Conservation (phyloP, 1,140 invertebrate genomes). For the Trichoplusia ni region DNA sequence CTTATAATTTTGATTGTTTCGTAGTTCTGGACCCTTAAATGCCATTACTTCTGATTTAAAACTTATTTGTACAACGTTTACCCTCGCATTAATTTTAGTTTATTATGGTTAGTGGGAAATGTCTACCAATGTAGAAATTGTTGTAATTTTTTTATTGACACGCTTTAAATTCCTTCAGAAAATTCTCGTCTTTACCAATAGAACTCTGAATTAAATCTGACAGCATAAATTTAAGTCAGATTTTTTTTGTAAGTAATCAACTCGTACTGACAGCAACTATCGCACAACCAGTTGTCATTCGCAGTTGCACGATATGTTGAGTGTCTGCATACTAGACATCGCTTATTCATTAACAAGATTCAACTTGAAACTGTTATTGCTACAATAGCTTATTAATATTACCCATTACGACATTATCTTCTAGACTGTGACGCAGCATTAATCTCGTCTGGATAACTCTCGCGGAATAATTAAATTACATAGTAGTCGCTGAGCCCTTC, state of each 20-base stretch:
- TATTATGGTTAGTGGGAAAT: too few relatives aligned
- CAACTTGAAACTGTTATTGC: conserved; percentile 15
- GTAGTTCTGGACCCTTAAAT: conserved; percentile 1
- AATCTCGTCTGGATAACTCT: too few relatives aligned
- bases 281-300: background rate
- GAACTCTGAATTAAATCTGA: too few relatives aligned
- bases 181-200: too few relatives aligned
- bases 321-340: conserved; percentile 4
- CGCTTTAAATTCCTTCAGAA: too few relatives aligned
- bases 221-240: too few relatives aligned
- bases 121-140: too few relatives aligned
- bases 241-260: too few relatives aligned
- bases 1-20: conserved; percentile 20
- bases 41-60: conserved; percentile 1
- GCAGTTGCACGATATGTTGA: background rate
- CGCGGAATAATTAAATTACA: too few relatives aligned
- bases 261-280: background rate
- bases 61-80: background rate
- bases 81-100: background rate
- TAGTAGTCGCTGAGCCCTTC: too few relatives aligned
- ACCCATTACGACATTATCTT: background rate
- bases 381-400: conserved; percentile 2
- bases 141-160: too few relatives aligned
- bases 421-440: too few relatives aligned
- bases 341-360: conserved; percentile 13